Percentiles rank a stretch among this genome's conserved stretches.
These are phyloP conservation scores for Epinotia ramella DNA, from an alignment of 2,888 invertebrate genomes.

Conservation along the genomic window DNA sequence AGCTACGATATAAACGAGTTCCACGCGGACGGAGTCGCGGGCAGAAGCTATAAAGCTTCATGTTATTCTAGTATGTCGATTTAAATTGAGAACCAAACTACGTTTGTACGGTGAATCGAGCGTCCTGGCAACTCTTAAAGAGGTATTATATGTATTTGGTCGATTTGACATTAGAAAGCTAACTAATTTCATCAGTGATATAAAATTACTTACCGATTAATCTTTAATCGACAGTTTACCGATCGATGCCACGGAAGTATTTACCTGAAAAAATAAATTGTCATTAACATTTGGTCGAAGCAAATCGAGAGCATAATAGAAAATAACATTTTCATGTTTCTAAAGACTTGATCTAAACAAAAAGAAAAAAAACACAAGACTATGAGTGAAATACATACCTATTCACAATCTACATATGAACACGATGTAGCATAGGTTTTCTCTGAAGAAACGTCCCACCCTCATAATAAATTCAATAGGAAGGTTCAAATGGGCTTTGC, in stretches of 20 bases:
- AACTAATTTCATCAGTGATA: not conserved
- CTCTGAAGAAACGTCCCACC: constrained; percentile 6
- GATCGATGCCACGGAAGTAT: not conserved
- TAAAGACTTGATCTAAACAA: not conserved
- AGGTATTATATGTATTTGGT: too few relatives aligned
- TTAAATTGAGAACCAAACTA: too few relatives aligned
- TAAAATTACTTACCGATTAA: not conserved
- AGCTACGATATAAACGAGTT: too few relatives aligned
- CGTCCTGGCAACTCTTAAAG: too few relatives aligned
- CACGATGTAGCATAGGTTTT: constrained; percentile 11
- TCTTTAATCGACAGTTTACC: not conserved
- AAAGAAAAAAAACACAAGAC: not conserved
- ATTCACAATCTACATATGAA: not conserved
- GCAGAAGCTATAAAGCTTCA: too few relatives aligned
- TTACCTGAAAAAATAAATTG: not conserved
- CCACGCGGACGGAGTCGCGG: too few relatives aligned
- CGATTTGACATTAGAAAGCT: too few relatives aligned
- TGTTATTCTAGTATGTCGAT: too few relatives aligned
- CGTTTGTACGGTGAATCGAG: too few relatives aligned
- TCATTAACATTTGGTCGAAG: not conserved
- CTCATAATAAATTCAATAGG: constrained; percentile 30
- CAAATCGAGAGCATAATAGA: too few relatives aligned
- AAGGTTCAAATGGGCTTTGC: constrained; percentile 3
- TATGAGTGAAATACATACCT: not conserved
- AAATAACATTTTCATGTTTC: too few relatives aligned